Evolutionary conservation across 2,797 vertebrate genomes (phyloP), one percentile per base, ranked within the genome.

Genomic region (Spinus pinus): DNA sequence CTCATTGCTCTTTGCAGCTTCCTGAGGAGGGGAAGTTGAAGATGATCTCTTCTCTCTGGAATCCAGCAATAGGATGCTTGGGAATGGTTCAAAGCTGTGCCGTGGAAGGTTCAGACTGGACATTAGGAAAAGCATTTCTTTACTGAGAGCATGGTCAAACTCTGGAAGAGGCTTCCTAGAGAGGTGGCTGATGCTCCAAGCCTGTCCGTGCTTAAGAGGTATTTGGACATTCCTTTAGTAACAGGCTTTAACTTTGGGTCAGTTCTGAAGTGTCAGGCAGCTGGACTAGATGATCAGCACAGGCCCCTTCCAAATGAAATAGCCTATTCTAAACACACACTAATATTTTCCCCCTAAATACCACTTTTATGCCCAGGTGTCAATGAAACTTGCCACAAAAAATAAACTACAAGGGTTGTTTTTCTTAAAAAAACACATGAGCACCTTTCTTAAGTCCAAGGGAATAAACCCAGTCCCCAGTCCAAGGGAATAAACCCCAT

Each of bases 41-140:
- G 30, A 30, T 84, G 49, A 58, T 4, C 31, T 50, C 74, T 54
- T 74, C 24, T 54, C 18, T 7, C 24, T 35, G 49, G 33, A 2
- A 73, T 57, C 11, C 79, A 74, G 82, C 15, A 46, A 21, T 1
- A 70, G 12, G 14, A 50, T 3, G 1, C 0, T 0, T 44, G 42
- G 13, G 24, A 92, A 70, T 1, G 21, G 16, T n/a, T 73, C 64
- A 73, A 20, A 81, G 30, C 16, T 54, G 47, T 2, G 1, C 4
- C 22, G 53, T 12, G 8, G 12, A 30, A 73, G 10, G 10, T 58
- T 86, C 18, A 73, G 42, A 56, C 22, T 33, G 49, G 41, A n/a
- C 8, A 46, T 57, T 12, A 64, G 30, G 35, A 73, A 80, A 73
- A 80, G 13, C 14, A 42, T 15, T 77, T 86, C 6, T 42, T 66